Conservation (phyloP, 2,113 vertebrate species). For the Lagopus leucura region DNA sequence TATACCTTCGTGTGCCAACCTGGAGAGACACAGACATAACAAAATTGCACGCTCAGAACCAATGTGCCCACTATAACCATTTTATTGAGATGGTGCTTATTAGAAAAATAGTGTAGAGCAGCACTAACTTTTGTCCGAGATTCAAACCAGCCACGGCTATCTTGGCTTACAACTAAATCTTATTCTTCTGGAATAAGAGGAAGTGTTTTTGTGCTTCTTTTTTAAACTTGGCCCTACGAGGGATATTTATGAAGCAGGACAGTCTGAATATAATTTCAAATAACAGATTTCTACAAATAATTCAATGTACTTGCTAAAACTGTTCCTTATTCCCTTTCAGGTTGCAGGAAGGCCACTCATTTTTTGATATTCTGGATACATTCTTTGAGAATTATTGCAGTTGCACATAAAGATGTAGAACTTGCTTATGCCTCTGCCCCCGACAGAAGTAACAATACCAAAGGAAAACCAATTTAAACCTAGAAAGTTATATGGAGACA, state of each 20-base stretch:
- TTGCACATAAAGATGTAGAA: not conserved
- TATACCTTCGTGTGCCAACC: slow-evolving; percentile 97
- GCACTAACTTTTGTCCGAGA: fast-evolving
- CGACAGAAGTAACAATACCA: not conserved
- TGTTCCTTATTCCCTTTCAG: not conserved
- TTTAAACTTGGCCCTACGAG: not conserved
- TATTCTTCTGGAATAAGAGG: not conserved
- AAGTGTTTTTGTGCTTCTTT: not conserved
- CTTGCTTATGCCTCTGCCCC: not conserved
- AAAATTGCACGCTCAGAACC: fast-evolving
- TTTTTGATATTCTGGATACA: not conserved
- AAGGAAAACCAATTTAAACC: not conserved
- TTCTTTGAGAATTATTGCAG: not conserved
- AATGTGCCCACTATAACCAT: fast-evolving
- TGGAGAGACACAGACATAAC: slow-evolving; percentile 43
- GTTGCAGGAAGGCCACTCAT: not conserved
- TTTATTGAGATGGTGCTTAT: fast-evolving
- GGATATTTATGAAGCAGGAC: not conserved
- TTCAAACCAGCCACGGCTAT: fast-evolving
- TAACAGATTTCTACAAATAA: no score
- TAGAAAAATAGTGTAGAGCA: fast-evolving
- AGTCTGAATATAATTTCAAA: not conserved
- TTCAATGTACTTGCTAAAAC: not conserved
- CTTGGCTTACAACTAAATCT: fast-evolving
- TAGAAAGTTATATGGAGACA: fast-evolving